A percentile compares a stretch with the other conserved stretches of the same genome.
Evolutionary conservation across 2,888 invertebrate species (phyloP).

Genomic region (Mantis religiosa): DNA sequence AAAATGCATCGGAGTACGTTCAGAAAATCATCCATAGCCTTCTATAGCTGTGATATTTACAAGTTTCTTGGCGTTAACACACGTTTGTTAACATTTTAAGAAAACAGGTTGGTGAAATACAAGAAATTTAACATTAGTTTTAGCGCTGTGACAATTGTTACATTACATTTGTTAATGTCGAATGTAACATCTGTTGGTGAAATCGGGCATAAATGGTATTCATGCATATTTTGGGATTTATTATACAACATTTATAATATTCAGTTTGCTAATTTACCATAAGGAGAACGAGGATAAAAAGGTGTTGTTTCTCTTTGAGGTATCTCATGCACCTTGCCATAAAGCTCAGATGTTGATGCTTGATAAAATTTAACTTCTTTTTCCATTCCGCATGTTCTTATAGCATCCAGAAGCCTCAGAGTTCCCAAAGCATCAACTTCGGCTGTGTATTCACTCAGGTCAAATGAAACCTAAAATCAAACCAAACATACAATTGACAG

Average conservation of each 20-base stretch:
- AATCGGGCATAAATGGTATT: too few relatives aligned
- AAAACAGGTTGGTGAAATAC: too few relatives aligned
- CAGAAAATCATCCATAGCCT: too few relatives aligned
- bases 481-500: not conserved
- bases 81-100: too few relatives aligned
- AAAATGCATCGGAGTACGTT: too few relatives aligned
- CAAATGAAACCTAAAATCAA: conserved; percentile 74
- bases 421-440: conserved; percentile 97
- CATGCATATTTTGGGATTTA: not conserved
- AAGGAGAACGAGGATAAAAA: conserved; percentile 93
- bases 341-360: conserved; percentile 92
- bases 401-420: conserved; percentile 83
- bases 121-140: too few relatives aligned
- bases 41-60: too few relatives aligned
- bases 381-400: conserved; percentile 81
- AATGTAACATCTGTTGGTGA: too few relatives aligned
- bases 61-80: too few relatives aligned
- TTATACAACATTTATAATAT: not conserved
- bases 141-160: too few relatives aligned
- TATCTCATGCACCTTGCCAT: conserved; percentile 87
- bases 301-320: conserved; percentile 94
- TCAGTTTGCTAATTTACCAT: conserved; percentile 61
- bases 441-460: conserved; percentile 97
- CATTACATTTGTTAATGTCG: too few relatives aligned
- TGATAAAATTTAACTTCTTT: conserved; percentile 85